Base-by-base conservation (phyloP, 2,888 invertebrate genomes). In the Abrostola triplasia region DNA sequence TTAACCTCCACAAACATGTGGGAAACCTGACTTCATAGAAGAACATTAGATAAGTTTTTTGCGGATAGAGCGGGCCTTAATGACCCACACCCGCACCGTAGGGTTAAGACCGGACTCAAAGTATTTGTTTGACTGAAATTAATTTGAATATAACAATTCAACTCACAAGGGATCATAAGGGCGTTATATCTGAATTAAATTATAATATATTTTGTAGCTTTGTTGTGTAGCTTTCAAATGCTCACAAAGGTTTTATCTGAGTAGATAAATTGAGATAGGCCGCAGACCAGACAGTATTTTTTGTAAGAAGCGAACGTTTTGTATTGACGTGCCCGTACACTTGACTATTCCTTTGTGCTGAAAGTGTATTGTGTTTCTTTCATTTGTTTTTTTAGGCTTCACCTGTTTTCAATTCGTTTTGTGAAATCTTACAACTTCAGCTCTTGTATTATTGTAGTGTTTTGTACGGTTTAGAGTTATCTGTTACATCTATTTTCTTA, bases 241-340 rank as follows among this genome's bases (percentile, higher is more conserved):
- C 10, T 24, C 35, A 36, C 35, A 36, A 49, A 49, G 49, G 49
- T 49, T 36, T 49, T 36, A 11, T 49, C 35, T 35, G 49, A 10
- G 35, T 42, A 50, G 48, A 63, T 70, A 49, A 40, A 55, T 55
- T 48, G 37, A 13, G 36, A 49, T 49, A 55, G 4, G 47, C 38
- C 11, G 35, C 12, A n/a, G 13, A 10, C 54, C 48, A 58, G 58
- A 68, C 38, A 6, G n/a, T 49, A 12, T 67, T 67, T 68, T 58
- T 11, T 36, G 12, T 13, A n/a, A 36, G 10, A 35, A 42, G 5
- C 41, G 47, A 59, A 50, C 51, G 37, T 51, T 58, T 36, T 47
- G 4, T 67, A 36, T 36, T 35, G 48, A 49, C 44, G 13, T 40
- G 40, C 41, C 10, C 37, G 24, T 35, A n/a, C 35, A 57, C 35